Percentiles rank a stretch among this genome's conserved stretches.
Conservation (phyloP, 1,140 invertebrate species). For the Colletes latitarsis region DNA sequence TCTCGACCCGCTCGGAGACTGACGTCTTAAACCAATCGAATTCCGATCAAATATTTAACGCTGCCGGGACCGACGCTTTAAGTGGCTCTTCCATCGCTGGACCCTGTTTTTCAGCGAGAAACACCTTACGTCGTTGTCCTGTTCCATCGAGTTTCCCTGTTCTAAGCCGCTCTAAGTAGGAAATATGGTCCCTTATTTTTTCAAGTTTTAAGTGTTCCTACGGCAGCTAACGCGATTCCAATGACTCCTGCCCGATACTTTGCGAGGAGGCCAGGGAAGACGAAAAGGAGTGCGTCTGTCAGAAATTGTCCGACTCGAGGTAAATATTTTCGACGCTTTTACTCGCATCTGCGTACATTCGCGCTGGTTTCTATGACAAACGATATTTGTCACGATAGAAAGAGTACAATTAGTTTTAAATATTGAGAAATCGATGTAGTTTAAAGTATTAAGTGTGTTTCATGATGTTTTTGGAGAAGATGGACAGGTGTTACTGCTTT, state of each 20-base stretch:
- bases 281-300: no score
- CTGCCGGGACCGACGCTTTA: slow-evolving; percentile 66
- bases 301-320: no score
- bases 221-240: background rate
- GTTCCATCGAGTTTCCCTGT: slow-evolving; percentile 33
- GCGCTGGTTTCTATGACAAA: no score
- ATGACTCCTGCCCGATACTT: background rate
- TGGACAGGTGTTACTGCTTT: no score
- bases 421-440: no score
- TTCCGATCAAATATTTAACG: slow-evolving; percentile 79
- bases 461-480: no score
- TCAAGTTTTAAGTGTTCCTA: slow-evolving; percentile 20
- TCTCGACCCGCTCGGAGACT: slow-evolving; percentile 54
- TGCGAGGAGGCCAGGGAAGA: no score
- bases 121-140: slow-evolving; percentile 27
- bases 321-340: no score
- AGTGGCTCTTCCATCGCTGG: slow-evolving; percentile 63
- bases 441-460: no score
- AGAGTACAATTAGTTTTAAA: no score
- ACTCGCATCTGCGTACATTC: no score
- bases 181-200: slow-evolving; percentile 22
- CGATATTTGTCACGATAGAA: no score
- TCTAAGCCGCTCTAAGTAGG: slow-evolving; percentile 1
- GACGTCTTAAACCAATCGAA: slow-evolving; percentile 77
- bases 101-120: slow-evolving; percentile 50